These are phyloP conservation scores for Hypsopygia costalis DNA, from an alignment of 2,888 invertebrate species.

Conservation along the genomic window DNA sequence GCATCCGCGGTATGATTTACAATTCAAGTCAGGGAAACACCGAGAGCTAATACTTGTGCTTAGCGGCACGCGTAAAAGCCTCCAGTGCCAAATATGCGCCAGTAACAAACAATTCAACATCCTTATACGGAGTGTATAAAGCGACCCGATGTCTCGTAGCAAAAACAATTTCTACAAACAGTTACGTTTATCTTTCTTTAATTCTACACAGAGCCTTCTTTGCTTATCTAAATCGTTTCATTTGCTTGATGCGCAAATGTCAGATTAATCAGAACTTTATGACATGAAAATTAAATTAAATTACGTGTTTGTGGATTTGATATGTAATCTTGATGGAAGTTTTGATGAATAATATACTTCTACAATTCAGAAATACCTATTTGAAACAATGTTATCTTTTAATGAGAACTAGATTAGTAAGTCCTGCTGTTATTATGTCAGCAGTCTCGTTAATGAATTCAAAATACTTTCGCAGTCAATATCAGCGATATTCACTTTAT, in stretches of 20 bases:
- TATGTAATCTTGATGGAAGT: neutral
- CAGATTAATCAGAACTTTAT: conserved; percentile 17
- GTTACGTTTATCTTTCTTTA: conserved; percentile 33
- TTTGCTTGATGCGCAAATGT: conserved; percentile 24
- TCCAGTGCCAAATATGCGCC: conserved; percentile 72
- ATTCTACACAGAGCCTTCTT: conserved; percentile 26
- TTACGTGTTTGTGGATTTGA: neutral
- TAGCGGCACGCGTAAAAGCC: conserved; percentile 67
- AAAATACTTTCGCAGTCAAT: too few species aligned
- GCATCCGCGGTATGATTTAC: conserved; percentile 21
- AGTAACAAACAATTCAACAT: conserved; percentile 62
- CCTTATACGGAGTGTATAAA: conserved; percentile 69
- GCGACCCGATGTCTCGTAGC: conserved; percentile 40
- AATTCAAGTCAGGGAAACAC: conserved; percentile 53
- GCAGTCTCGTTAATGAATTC: too few species aligned
- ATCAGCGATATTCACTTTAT: too few species aligned
- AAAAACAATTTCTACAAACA: conserved; percentile 25
- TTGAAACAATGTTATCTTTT: too few species aligned
- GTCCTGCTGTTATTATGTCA: too few species aligned
- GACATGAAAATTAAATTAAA: conserved; percentile 13
- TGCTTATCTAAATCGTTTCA: conserved; percentile 40
- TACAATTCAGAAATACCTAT: too few species aligned
- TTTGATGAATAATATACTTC: too few species aligned
- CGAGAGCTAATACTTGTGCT: conserved; percentile 64
- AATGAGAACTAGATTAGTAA: too few species aligned